These are phyloP conservation scores for Hippoglossus hippoglossus DNA, from an alignment of 2,797 vertebrate species.

Conservation along the genomic window DNA sequence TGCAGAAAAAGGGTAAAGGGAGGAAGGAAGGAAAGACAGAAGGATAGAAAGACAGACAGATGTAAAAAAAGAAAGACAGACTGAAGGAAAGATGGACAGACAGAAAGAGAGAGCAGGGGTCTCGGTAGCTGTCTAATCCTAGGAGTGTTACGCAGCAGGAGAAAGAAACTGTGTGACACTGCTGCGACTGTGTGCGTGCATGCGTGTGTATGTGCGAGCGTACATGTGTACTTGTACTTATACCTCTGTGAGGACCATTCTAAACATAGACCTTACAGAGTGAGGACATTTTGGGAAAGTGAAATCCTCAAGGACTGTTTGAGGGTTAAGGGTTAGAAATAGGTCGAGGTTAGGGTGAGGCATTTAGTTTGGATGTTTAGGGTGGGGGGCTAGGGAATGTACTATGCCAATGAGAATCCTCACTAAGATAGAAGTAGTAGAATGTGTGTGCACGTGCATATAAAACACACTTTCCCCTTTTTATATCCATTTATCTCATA, in stretches of 20 bases:
- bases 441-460: background rate
- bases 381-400: no score
- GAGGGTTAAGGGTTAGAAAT: no score
- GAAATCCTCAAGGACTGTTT: no score
- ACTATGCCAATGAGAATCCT: no score
- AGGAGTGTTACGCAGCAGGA: conserved; percentile 59
- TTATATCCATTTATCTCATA: conserved; percentile 50
- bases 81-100: no score
- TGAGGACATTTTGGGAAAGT: no score
- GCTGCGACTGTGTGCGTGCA: background rate
- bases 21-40: conserved; percentile 12
- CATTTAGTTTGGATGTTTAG: no score
- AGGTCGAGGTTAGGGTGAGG: no score
- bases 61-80: no score
- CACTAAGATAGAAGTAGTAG: no score
- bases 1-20: no score
- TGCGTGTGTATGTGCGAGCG: conserved; percentile 1
- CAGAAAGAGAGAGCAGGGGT: conserved; percentile 30
- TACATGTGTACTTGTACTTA: background rate
- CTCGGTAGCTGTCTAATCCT: conserved; percentile 64
- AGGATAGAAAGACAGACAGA: background rate
- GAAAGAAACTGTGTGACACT: conserved; percentile 25
- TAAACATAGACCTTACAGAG: no score
- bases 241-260: background rate
- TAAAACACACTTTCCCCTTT: conserved; percentile 5